A percentile compares a stretch with the other conserved stretches of the same genome.
These are phyloP conservation scores for Melanotaenia duboulayi DNA, from an alignment of 2,113 vertebrate genomes.

Conservation along the genomic window DNA sequence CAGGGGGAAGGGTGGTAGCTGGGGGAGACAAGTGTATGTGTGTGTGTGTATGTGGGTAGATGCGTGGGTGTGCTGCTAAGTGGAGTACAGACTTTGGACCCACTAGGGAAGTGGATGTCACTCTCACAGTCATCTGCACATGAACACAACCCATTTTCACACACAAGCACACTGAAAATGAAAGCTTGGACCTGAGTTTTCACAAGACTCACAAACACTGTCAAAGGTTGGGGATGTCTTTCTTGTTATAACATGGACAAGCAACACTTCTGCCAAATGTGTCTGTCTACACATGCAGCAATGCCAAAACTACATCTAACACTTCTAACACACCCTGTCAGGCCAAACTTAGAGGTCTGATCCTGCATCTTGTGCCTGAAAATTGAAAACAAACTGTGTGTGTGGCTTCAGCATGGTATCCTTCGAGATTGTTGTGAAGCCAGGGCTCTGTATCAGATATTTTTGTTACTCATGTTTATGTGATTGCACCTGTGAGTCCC, in stretches of 20 bases:
- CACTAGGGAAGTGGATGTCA: conserved; percentile 71
- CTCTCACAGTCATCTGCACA: conserved; percentile 62
- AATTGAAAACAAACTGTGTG: conserved; percentile 9
- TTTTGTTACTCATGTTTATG: not conserved
- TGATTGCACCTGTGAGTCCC: not conserved
- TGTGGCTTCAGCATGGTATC: not conserved
- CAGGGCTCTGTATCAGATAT: not conserved
- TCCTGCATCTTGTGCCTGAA: not conserved
- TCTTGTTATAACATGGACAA: conserved; percentile 13
- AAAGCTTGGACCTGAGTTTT: conserved; percentile 14
- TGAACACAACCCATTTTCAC: conserved; percentile 18
- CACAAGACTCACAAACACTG: not conserved
- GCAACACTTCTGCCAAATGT: conserved; percentile 8
- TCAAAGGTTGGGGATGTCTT: not conserved
- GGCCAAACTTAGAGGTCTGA: not conserved
- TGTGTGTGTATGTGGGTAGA: conserved; percentile 6
- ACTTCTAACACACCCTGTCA: conserved; percentile 11
- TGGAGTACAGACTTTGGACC: conserved; percentile 56
- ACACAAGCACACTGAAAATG: conserved; percentile 8
- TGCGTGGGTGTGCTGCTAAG: conserved; percentile 27
- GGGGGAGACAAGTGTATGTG: not conserved
- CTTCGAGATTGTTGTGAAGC: not conserved
- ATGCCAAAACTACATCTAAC: conserved; percentile 17
- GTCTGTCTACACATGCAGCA: not conserved
- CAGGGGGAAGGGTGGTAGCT: conserved; percentile 47